Conservation (phyloP, 1,140 invertebrate genomes). For the Drosophila arawakana region DNA sequence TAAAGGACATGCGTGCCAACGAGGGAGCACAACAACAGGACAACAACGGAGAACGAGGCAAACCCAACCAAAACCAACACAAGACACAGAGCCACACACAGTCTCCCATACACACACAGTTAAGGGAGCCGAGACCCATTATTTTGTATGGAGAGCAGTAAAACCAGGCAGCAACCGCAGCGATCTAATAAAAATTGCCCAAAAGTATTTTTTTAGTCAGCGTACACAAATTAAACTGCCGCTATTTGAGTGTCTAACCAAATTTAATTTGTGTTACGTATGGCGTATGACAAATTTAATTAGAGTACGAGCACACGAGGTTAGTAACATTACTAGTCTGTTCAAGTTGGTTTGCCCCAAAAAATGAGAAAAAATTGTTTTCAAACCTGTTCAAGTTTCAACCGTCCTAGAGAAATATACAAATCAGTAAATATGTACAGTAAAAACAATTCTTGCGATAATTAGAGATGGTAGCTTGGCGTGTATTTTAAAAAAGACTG, state of each 20-base stretch:
- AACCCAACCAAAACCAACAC: slow-evolving; percentile 1
- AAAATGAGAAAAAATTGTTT: no score
- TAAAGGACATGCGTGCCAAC: slow-evolving; percentile 53
- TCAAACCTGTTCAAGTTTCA: no score
- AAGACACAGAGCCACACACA: slow-evolving; percentile 23
- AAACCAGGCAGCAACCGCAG: slow-evolving; percentile 32
- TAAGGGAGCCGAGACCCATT: slow-evolving; percentile 38
- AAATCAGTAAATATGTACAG: no score
- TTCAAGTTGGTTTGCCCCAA: background rate
- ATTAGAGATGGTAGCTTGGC: no score
- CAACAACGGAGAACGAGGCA: background rate
- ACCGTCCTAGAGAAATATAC: no score
- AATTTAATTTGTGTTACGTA: slow-evolving; percentile 58
- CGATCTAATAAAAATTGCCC: slow-evolving; percentile 54
- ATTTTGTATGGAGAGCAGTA: slow-evolving; percentile 44
- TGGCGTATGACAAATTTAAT: slow-evolving; percentile 60
- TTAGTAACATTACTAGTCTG: background rate
- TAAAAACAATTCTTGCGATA: no score
- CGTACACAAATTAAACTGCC: slow-evolving; percentile 33
- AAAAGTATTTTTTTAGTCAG: slow-evolving; percentile 53
- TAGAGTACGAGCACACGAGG: slow-evolving; percentile 21
- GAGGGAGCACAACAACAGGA: slow-evolving; percentile 14
- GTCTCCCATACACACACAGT: slow-evolving; percentile 4
- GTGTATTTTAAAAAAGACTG: no score
- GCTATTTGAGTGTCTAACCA: slow-evolving; percentile 30